These are phyloP conservation scores for Holothuria leucospilota DNA, from an alignment of 53 echinoderm and acorn worm genomes.

Conservation along the genomic window DNA sequence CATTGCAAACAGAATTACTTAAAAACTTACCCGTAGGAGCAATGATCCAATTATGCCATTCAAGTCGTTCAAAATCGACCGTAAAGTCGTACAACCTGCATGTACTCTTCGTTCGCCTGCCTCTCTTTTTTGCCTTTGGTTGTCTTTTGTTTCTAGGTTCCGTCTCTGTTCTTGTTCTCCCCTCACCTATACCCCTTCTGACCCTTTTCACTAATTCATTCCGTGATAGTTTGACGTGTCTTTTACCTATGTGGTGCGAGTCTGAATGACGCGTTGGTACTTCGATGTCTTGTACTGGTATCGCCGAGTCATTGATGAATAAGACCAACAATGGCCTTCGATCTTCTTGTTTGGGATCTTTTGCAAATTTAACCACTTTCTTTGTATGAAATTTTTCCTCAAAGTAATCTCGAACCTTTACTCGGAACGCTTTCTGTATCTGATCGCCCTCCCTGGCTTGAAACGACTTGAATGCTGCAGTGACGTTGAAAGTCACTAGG, in stretches of 20 bases:
- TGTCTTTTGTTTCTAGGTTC: slow-evolving; percentile 19
- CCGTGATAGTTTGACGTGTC: slow-evolving; percentile 21
- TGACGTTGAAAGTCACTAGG: slow-evolving; percentile 86
- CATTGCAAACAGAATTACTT: no score
- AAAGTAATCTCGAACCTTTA: slow-evolving; percentile 38
- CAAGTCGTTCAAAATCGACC: slow-evolving; percentile 84
- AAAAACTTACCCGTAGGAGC: slow-evolving; percentile 86
- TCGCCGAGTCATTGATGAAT: slow-evolving; percentile 51
- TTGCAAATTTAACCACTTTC: slow-evolving; percentile 48
- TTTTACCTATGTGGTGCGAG: not conserved
- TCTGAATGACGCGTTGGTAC: slow-evolving; percentile 21
- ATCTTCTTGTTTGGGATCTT: slow-evolving; percentile 37
- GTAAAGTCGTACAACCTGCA: slow-evolving; percentile 87
- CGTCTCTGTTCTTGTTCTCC: not conserved
- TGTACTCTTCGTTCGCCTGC: slow-evolving; percentile 60
- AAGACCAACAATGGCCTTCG: slow-evolving; percentile 36
- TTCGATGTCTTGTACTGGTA: slow-evolving; percentile 27
- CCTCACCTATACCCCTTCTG: not conserved
- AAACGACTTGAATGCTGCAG: slow-evolving; percentile 67
- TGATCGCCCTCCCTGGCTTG: slow-evolving; percentile 32
- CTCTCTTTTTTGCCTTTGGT: slow-evolving; percentile 27
- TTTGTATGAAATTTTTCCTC: slow-evolving; percentile 42
- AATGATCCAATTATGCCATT: slow-evolving; percentile 92
- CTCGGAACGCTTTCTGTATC: slow-evolving; percentile 43
- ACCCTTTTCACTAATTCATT: slow-evolving; percentile 8